Evolutionary conservation across 2,888 invertebrate genomes (phyloP), one percentile per base, ranked within the genome.

Genomic region (Mesochorus sp.): DNA sequence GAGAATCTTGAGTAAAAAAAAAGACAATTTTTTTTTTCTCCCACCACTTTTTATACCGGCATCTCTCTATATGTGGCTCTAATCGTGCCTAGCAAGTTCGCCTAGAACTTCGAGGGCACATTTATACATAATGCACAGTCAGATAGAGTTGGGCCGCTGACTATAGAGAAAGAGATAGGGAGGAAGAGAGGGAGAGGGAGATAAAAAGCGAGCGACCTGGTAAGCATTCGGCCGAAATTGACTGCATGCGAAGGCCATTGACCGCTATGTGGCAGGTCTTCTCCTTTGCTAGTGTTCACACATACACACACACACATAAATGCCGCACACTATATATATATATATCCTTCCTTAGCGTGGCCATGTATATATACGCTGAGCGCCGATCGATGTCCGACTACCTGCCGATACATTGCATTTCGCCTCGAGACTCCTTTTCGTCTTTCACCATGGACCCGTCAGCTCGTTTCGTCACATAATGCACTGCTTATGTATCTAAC

Each of bases 241-340:
- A 80, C 79, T 82, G 82, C 82, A 82, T 67, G 73, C 66, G 73
- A 79, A 82, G 82, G 82, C 79, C 80, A 79, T 77, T 80, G 82
- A 79, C 80, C 82, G 80, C 66, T 39, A 42, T 34, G 42, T 76
- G 77, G 76, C 79, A 80, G 80, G 74, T 81, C 79, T 64, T 68
- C 47, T 39, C 47, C 62, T 61, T 53, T 34, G 59, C 71, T 66
- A 66, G 53, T 75, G 19, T 61, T 59, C 51, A 71, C 53, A 59
- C 28, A 39, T 37, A n/a, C n/a, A n/a, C n/a, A n/a, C n/a, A n/a
- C n/a, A n/a, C n/a, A n/a, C n/a, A n/a, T n/a, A n/a, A n/a, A n/a
- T n/a, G n/a, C n/a, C n/a, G n/a, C 59, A 71, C 47, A 57, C 31
- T 42, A 31, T 61, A 12, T 28, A 44, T 14, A 61, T 21, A 39